phyloP scores from a whole-genome alignment of 2,113 vertebrate genomes.

The Mustelus asterias region DNA sequence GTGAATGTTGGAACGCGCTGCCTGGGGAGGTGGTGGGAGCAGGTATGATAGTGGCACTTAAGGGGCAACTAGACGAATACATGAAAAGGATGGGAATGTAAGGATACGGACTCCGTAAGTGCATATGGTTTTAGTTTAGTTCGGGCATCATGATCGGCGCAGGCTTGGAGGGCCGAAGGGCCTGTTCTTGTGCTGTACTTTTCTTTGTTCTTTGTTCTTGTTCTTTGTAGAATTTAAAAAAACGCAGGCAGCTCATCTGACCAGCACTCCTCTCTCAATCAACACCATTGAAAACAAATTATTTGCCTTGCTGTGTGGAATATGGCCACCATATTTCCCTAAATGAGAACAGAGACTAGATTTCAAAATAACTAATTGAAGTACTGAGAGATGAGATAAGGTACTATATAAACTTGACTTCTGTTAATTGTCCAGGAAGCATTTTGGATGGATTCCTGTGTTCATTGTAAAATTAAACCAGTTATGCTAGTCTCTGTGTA shows the following conservation, averaged over 20 bases:
- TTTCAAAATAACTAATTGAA: background rate
- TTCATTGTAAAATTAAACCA: background rate
- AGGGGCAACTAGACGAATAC: too few species aligned
- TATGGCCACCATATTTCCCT: background rate
- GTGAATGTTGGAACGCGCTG: too few species aligned
- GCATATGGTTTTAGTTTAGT: too few species aligned
- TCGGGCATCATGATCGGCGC: too few species aligned
- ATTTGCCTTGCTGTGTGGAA: background rate
- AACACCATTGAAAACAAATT: background rate
- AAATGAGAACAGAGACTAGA: background rate
- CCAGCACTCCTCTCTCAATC: slow-evolving; percentile 9
- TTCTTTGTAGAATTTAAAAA: background rate
- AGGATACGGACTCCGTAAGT: too few species aligned
- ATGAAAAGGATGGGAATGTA: too few species aligned
- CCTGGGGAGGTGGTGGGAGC: too few species aligned
- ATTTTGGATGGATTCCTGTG: background rate
- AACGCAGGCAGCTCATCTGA: background rate
- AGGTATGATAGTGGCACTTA: too few species aligned
- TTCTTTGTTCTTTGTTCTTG: too few species aligned
- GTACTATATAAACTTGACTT: background rate
- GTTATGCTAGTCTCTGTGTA: background rate
- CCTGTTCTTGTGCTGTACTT: too few species aligned
- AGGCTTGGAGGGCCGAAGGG: too few species aligned
- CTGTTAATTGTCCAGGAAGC: background rate
- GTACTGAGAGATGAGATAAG: background rate